A percentile compares a stretch with the other conserved stretches of the same genome.
Conservation (phyloP, 2,888 invertebrate genomes). For the Agrenia bidenticulata region DNA sequence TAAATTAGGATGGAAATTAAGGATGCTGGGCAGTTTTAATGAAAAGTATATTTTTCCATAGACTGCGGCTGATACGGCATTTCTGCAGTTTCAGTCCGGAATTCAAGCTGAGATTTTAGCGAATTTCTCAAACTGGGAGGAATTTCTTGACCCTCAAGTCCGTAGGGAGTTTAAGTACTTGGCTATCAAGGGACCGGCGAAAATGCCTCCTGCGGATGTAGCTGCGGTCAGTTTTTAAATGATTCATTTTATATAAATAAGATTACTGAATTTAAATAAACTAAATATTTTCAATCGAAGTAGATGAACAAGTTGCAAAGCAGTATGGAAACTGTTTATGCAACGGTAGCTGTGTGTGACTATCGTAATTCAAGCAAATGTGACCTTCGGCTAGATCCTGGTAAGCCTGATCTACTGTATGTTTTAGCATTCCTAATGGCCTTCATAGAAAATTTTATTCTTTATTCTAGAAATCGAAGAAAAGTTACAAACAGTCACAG, state of each 20-base stretch:
- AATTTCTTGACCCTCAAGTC: constrained; percentile 31
- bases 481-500: constrained; percentile 37
- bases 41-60: constrained; percentile 19
- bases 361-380: constrained; percentile 47
- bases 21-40: background rate
- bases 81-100: constrained; percentile 36
- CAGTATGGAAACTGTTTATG: constrained; percentile 55
- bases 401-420: too few relatives aligned
- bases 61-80: constrained; percentile 41
- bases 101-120: constrained; percentile 44
- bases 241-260: too few relatives aligned
- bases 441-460: background rate
- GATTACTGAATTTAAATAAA: constrained; percentile 1
- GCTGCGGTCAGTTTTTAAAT: constrained; percentile 24
- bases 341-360: constrained; percentile 54
- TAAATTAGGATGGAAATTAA: background rate
- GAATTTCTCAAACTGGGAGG: constrained; percentile 45
- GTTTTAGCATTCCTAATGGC: too few relatives aligned
- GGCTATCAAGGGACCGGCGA: constrained; percentile 47
- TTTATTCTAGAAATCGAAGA: constrained; percentile 46
- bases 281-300: background rate
- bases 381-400: constrained; percentile 54
- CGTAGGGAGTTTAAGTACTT: constrained; percentile 47
- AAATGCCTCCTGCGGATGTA: constrained; percentile 37
- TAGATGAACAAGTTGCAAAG: constrained; percentile 52